Conservation (phyloP, 2,113 vertebrate species). For the Bothrops jararaca region DNA sequence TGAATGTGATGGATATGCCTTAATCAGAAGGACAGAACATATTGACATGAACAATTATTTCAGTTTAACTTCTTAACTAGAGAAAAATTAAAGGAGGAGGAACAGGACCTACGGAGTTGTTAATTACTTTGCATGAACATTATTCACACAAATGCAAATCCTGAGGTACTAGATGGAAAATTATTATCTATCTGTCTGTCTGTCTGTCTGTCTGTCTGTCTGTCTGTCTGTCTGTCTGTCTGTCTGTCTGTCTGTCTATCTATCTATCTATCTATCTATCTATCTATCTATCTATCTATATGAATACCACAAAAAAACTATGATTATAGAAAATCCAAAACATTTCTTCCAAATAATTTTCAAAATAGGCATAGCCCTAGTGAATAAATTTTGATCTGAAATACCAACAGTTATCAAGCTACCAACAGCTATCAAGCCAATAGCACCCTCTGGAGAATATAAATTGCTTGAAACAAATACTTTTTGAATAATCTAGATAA, state of each 20-base stretch:
- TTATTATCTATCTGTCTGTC: background rate
- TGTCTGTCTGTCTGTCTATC: no score
- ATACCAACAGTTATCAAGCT: background rate
- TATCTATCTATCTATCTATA: no score
- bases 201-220: no score
- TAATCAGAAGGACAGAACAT: background rate
- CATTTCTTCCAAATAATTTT: background rate
- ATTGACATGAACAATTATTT: background rate
- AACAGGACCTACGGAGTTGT: background rate
- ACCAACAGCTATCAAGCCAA: background rate
- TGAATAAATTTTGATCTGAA: background rate
- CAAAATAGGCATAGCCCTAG: background rate
- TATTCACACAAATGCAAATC: background rate
- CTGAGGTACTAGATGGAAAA: background rate
- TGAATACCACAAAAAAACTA: background rate
- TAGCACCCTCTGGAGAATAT: background rate
- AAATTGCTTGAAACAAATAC: background rate
- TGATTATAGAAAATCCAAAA: background rate
- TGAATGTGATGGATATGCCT: background rate
- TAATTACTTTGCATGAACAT: background rate
- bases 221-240: no score
- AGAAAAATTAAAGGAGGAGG: background rate
- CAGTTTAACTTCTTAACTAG: background rate
- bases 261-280: no score
- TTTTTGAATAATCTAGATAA: background rate